Evolutionary conservation across 1,140 invertebrate genomes (phyloP), one percentile per base, ranked within the genome.

Genomic region (Marisa cornuarietis): DNA sequence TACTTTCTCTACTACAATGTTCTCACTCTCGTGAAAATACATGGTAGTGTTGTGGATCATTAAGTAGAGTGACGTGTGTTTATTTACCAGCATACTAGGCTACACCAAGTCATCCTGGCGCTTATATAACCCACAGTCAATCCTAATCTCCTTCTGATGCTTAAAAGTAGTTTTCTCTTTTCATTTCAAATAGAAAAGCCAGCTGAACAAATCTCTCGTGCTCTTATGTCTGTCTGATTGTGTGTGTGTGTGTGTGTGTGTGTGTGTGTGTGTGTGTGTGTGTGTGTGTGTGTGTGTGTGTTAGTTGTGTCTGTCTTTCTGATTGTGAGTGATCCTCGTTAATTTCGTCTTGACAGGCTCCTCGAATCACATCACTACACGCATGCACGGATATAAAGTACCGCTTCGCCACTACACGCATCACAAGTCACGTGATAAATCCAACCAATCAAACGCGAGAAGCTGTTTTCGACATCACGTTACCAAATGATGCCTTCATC

Each of bases 401-500:
- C 72, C 76, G 87, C 7, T 88, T 87, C 78, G 83, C 86, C 71
- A 85, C 85, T 26, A 88, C 87, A 16, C 62, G 80, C 31, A 81
- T 87, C 31, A 81, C 81, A 7, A 85, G 86, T 62, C 79, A 78
- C 66, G 71, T 88, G 24, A 83, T 74, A 51, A 88, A 88, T 75
- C 79, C 80, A n/a, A 73, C 26, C 22, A 78, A 78, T 24, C 58
- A 71, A 3, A 42, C 85, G 3, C 51, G 80, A n/a, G 87, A 87
- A 74, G 84, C 85, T 18, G 69, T 80, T 11, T 88, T 88, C 81
- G 80, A 85, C 61, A 83, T 89, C 65, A 84, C 83, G 24, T 81
- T 90, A 9, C 88, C 88, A 7, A 80, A 88, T 52, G 83, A 88
- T 62, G 88, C 88, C 22, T 89, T 88, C 72, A 86, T 89, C 24